Percentiles rank a stretch among this genome's conserved stretches.
Conservation (phyloP, 2,113 vertebrate species). For the Sterrhoptilus dennistouni region DNA sequence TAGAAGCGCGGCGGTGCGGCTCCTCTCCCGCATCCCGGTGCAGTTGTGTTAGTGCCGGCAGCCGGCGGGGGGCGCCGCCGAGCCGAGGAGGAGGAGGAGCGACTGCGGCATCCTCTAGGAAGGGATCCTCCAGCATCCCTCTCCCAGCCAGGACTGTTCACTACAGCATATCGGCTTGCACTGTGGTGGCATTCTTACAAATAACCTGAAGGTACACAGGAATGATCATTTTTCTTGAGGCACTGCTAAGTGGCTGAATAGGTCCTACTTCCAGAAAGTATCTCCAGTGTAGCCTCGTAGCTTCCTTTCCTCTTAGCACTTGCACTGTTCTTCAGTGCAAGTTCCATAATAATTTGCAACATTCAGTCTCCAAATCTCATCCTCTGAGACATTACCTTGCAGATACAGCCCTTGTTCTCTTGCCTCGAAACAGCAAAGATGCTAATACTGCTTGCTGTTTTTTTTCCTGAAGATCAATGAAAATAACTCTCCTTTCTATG, state of each 20-base stretch:
- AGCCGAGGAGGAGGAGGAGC: not conserved
- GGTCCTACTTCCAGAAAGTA: not conserved
- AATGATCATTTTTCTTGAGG: not conserved
- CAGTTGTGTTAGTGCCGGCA: not conserved
- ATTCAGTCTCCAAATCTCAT: not conserved
- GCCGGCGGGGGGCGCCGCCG: not conserved
- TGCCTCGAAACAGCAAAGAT: not conserved
- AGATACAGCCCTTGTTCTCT: not conserved
- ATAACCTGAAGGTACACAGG: not conserved
- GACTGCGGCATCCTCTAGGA: too few species aligned
- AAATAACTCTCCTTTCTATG: not conserved
- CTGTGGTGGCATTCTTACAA: not conserved
- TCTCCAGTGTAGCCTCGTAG: not conserved
- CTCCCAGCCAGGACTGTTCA: not conserved
- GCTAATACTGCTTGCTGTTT: not conserved
- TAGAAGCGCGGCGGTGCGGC: rapidly evolving
- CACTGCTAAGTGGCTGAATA: not conserved
- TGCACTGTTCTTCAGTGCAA: not conserved
- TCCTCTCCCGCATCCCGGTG: rapidly evolving
- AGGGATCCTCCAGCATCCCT: not conserved
- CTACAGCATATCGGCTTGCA: rapidly evolving
- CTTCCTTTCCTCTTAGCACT: not conserved
- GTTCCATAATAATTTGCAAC: not conserved
- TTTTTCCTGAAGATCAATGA: not conserved
- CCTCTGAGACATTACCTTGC: not conserved